phyloP scores from a whole-genome alignment of 2,888 invertebrate species.

The Scaptomyza caliginosa region DNA sequence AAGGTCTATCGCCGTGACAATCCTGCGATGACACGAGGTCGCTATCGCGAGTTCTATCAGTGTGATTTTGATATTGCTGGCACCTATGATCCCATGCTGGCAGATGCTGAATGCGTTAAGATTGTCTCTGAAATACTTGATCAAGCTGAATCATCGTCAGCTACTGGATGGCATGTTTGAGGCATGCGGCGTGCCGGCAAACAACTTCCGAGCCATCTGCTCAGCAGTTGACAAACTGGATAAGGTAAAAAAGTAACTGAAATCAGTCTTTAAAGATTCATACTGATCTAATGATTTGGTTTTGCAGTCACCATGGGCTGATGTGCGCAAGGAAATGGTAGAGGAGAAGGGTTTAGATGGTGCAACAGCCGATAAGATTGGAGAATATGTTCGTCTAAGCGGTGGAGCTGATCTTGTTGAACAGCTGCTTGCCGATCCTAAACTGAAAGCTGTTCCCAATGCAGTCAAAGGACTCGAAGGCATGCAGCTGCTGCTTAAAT shows the following conservation, averaged over 20 bases:
- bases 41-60: constrained; percentile 99
- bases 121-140: constrained; percentile 96
- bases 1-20: constrained; percentile 99
- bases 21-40: constrained; percentile 97
- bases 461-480: constrained; percentile 92
- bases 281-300: neutral
- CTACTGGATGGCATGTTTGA: constrained; percentile 98
- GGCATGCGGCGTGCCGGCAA: constrained; percentile 95
- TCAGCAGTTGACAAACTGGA: constrained; percentile 99
- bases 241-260: constrained; percentile 87
- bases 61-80: constrained; percentile 99
- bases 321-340: constrained; percentile 95
- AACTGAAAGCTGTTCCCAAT: constrained; percentile 87
- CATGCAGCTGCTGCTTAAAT: constrained; percentile 92
- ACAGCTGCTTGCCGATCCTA: constrained; percentile 88
- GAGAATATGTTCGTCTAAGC: constrained; percentile 92
- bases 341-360: constrained; percentile 94
- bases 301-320: constrained; percentile 94
- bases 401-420: constrained; percentile 92
- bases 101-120: constrained; percentile 98
- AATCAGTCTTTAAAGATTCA: neutral
- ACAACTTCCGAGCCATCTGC: constrained; percentile 96
- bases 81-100: constrained; percentile 96
- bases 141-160: constrained; percentile 97
- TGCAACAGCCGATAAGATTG: constrained; percentile 93